Evolutionary conservation across 2,888 invertebrate genomes (phyloP).

Genomic region (Tenthredo amoena): DNA sequence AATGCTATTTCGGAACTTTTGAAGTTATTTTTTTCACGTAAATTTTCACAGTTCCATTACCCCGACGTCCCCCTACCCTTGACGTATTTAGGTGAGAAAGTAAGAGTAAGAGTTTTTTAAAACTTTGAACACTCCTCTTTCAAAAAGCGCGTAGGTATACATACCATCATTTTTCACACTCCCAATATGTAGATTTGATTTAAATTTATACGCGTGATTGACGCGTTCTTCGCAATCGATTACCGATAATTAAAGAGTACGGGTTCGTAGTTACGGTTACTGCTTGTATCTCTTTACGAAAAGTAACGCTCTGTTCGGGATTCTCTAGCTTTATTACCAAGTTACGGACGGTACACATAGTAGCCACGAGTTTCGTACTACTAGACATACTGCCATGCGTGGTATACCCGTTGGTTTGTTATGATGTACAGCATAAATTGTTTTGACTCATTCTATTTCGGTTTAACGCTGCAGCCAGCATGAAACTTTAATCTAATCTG

Average conservation of each 20-base stretch:
- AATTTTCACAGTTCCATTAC: neutral
- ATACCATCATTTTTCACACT: neutral
- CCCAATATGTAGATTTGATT: neutral
- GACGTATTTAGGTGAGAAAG: neutral
- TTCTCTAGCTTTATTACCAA: neutral
- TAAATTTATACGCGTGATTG: neutral
- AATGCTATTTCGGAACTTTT: neutral
- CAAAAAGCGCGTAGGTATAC: neutral
- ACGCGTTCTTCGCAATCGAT: neutral
- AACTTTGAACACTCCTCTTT: neutral
- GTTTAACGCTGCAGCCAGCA: slow-evolving; percentile 24
- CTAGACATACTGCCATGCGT: neutral
- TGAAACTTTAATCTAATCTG: slow-evolving; percentile 48
- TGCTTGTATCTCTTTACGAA: neutral
- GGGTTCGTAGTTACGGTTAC: neutral
- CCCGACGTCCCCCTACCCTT: neutral
- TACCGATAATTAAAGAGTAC: neutral
- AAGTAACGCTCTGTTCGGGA: neutral
- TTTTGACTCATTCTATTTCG: slow-evolving; percentile 45
- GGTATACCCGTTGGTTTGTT: slow-evolving; percentile 31
- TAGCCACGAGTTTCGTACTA: neutral
- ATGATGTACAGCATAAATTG: slow-evolving; percentile 50
- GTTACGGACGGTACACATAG: neutral
- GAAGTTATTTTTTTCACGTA: neutral
- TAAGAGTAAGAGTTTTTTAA: neutral